Evolutionary conservation across 2,888 invertebrate species (phyloP).

Genomic region (Cephus pygmeus): DNA sequence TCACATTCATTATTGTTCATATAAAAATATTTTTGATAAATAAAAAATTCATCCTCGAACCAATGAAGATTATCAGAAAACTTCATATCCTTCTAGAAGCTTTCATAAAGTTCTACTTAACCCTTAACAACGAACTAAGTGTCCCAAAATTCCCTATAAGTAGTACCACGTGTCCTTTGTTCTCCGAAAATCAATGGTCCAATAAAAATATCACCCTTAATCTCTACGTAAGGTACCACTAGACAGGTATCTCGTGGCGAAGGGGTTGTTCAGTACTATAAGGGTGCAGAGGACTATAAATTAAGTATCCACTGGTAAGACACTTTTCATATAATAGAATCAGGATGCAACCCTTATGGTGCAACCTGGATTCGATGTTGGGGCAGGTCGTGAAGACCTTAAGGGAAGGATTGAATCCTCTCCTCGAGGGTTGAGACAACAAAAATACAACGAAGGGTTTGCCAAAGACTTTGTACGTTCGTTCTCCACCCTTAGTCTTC

Average conservation of each 20-base stretch:
- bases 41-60: not conserved
- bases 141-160: not conserved
- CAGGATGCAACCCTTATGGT: not conserved
- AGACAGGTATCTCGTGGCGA: not conserved
- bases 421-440: conserved; percentile 32
- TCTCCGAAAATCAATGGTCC: not conserved
- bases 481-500: not conserved
- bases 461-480: conserved; percentile 19
- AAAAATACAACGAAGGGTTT: conserved; percentile 27
- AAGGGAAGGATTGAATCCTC: conserved; percentile 11
- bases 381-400: conserved; percentile 30
- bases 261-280: not conserved
- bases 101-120: not conserved
- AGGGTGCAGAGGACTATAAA: not conserved
- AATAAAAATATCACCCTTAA: not conserved
- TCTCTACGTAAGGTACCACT: not conserved
- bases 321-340: not conserved
- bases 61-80: not conserved
- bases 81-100: not conserved
- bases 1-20: not conserved
- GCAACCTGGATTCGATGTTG: conserved; percentile 11
- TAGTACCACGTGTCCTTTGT: not conserved
- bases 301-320: not conserved
- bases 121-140: not conserved
- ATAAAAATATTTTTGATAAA: no score